Conservation (phyloP, 2,797 vertebrate genomes). For the Pteronotus mesoamericanus region DNA sequence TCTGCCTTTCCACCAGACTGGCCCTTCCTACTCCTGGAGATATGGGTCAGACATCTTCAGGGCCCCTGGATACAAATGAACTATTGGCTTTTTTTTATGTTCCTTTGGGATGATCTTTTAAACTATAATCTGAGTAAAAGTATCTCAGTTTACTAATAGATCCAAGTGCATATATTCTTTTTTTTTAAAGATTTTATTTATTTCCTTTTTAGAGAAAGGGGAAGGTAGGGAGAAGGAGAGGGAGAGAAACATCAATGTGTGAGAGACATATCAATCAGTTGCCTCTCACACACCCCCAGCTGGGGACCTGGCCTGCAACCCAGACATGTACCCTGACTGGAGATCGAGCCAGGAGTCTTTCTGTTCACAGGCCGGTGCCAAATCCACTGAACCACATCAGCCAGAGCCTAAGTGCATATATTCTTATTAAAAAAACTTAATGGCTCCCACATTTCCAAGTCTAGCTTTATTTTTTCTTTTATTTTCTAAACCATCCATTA, state of each 20-base stretch:
- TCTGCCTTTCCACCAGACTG: neutral
- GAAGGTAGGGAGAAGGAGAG: too few species aligned
- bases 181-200: too few species aligned
- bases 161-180: neutral
- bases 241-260: too few species aligned
- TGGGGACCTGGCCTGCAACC: too few species aligned
- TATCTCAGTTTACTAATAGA: neutral
- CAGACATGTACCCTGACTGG: too few species aligned
- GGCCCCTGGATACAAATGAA: neutral
- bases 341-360: too few species aligned
- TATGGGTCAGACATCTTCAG: neutral
- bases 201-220: too few species aligned
- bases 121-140: neutral
- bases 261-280: too few species aligned
- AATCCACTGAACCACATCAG: too few species aligned
- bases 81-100: neutral
- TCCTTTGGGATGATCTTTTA: neutral
- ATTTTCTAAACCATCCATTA: neutral
- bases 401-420: neutral
- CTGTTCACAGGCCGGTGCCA: too few species aligned
- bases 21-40: neutral
- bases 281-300: too few species aligned
- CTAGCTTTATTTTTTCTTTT: neutral
- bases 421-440: neutral
- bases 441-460: neutral